Evolutionary conservation across 2,113 vertebrate genomes (phyloP).

Genomic region (Aspidoscelis tigris): DNA sequence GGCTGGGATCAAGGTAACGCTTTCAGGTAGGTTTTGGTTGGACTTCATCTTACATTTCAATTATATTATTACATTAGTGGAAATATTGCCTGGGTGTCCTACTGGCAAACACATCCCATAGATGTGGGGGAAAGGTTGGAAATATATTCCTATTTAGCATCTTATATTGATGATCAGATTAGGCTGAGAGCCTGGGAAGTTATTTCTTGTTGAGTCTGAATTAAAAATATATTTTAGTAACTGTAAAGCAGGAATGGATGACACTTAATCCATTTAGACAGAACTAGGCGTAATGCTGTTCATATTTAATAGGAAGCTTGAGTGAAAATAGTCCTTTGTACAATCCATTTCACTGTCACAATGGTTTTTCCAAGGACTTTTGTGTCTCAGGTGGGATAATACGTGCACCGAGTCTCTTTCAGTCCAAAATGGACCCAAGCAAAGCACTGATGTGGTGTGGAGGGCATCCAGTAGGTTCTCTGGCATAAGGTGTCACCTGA

Average conservation of each 20-base stretch:
- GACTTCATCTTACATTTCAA: background rate
- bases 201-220: background rate
- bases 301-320: no score
- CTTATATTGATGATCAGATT: background rate
- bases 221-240: background rate
- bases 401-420: no score
- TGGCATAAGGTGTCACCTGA: no score
- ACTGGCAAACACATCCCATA: background rate
- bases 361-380: no score
- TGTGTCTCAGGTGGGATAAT: no score
- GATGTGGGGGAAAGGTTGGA: background rate
- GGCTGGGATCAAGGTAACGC: background rate
- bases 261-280: background rate
- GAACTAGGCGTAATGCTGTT: no score
- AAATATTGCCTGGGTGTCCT: no score
- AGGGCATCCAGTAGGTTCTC: no score
- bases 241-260: background rate
- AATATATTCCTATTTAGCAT: background rate
- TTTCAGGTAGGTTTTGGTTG: background rate
- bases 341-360: no score
- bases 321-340: no score
- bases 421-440: no score
- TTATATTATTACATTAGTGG: background rate
- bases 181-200: background rate
- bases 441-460: no score